A percentile compares a stretch with the other conserved stretches of the same genome.
Conservation (phyloP, 2,113 vertebrate genomes). For the Panthera leo region DNA sequence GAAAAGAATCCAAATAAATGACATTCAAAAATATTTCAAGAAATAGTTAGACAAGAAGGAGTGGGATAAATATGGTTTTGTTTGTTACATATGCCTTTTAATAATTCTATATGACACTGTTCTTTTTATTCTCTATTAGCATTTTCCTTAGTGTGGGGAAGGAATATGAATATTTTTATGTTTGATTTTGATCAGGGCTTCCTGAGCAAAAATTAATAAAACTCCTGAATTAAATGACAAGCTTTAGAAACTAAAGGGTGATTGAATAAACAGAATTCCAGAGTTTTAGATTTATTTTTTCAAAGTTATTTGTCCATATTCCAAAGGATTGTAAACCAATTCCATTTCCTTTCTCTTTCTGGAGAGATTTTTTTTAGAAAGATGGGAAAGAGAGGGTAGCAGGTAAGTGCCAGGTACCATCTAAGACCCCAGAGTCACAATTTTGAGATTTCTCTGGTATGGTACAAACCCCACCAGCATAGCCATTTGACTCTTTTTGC, state of each 20-base stretch:
- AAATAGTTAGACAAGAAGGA: background rate
- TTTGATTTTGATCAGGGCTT: background rate
- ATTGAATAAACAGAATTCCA: background rate
- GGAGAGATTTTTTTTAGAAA: background rate
- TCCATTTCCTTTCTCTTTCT: background rate
- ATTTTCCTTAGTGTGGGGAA: background rate
- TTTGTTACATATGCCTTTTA: background rate
- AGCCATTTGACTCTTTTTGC: background rate
- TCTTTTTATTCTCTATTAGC: background rate
- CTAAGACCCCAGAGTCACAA: background rate
- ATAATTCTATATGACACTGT: background rate
- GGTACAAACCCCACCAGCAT: background rate
- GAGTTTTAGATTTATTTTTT: background rate
- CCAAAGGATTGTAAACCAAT: background rate
- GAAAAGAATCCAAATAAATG: background rate
- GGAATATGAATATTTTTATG: background rate
- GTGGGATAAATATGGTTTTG: background rate
- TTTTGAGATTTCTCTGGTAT: background rate
- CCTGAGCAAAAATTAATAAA: background rate
- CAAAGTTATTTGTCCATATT: background rate
- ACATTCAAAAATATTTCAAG: background rate
- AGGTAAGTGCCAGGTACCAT: background rate
- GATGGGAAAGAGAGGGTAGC: background rate
- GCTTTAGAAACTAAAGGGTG: background rate
- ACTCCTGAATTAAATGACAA: background rate